These are phyloP conservation scores for Stomatorhinus ivindoensis DNA, from an alignment of 2,113 vertebrate species.

Conservation along the genomic window DNA sequence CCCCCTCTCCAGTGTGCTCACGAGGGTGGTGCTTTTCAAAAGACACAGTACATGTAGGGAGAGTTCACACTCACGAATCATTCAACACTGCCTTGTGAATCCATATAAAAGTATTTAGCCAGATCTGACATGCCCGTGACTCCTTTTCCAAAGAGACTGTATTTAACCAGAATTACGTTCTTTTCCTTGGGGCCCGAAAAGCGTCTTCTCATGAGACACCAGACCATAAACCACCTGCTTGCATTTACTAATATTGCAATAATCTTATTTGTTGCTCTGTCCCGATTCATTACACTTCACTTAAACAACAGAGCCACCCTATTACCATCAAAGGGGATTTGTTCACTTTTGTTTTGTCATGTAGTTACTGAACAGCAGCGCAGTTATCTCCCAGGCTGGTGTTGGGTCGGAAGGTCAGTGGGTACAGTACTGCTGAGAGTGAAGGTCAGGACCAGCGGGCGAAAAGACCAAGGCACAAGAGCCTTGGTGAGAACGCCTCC, in stretches of 20 bases:
- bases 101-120: background rate
- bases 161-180: background rate
- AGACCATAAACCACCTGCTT: background rate
- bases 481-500: background rate
- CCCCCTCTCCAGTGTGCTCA: background rate
- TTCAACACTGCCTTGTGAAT: background rate
- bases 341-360: background rate
- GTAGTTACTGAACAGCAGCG: background rate
- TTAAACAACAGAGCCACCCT: background rate
- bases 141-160: background rate
- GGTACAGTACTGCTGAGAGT: background rate
- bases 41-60: background rate
- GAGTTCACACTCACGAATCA: background rate
- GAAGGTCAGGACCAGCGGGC: background rate
- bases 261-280: background rate
- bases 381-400: background rate
- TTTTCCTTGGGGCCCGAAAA: background rate
- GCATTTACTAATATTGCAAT: background rate
- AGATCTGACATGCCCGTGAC: background rate
- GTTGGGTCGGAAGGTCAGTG: background rate
- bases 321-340: background rate
- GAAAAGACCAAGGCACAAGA: background rate
- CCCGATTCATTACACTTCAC: background rate
- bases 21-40: background rate
- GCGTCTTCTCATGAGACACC: background rate